These are phyloP conservation scores for Invenusta paracnida DNA, from an alignment of 2,888 invertebrate species.

Conservation along the genomic window DNA sequence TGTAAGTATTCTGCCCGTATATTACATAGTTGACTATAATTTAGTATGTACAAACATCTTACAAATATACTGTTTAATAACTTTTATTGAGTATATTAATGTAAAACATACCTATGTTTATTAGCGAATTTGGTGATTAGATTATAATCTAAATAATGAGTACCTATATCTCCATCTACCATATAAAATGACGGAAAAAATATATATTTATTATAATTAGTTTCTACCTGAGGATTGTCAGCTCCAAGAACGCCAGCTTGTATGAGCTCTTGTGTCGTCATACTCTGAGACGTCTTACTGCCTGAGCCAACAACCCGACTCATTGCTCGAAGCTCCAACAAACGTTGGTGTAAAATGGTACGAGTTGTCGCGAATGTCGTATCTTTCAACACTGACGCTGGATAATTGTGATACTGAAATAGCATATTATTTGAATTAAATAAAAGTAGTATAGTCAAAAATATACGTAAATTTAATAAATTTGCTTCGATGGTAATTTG, in stretches of 20 bases:
- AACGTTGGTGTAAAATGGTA: slow-evolving; percentile 40
- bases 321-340: slow-evolving; percentile 39
- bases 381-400: slow-evolving; percentile 40
- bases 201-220: too few species aligned
- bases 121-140: too few species aligned
- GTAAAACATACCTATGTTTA: too few species aligned
- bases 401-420: slow-evolving; percentile 42
- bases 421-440: background rate
- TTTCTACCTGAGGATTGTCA: slow-evolving; percentile 40
- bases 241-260: slow-evolving; percentile 26
- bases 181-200: too few species aligned
- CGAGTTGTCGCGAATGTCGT: slow-evolving; percentile 37
- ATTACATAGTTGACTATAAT: too few species aligned
- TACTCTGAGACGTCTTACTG: background rate
- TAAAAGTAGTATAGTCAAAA: background rate
- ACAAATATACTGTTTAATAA: too few species aligned
- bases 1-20: too few species aligned
- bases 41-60: too few species aligned
- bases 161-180: too few species aligned
- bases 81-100: too few species aligned
- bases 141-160: too few species aligned
- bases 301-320: background rate
- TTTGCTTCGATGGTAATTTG: background rate
- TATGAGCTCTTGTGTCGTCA: background rate
- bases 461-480: background rate